Conservation (phyloP, 2,797 vertebrate genomes). For the Notamacropus eugenii region DNA sequence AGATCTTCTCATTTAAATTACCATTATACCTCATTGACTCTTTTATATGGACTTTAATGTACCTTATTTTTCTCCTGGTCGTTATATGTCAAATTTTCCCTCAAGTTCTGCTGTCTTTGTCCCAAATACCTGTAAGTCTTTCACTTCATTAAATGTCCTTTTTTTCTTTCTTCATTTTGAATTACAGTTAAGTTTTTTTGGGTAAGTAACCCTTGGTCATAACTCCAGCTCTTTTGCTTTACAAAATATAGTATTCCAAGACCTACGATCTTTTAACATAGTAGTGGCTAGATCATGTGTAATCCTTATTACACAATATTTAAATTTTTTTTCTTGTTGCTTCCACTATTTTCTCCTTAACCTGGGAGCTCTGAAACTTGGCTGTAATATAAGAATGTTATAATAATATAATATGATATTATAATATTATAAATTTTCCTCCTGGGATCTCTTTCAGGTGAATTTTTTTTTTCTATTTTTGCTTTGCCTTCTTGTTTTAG, state of each 20-base stretch:
- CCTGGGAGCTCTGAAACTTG: background rate
- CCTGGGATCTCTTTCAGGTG: background rate
- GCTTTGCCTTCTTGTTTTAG: background rate
- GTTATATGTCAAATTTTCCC: background rate
- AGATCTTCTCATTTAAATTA: no score
- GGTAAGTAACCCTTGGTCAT: background rate
- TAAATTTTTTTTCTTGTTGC: background rate
- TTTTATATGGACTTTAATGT: background rate
- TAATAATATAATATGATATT: no score
- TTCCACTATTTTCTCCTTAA: background rate
- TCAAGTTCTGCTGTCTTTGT: background rate
- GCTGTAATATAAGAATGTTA: background rate
- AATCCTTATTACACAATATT: background rate
- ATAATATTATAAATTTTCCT: no score
- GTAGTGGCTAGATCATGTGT: background rate
- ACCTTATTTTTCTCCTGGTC: background rate
- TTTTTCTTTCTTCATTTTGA: background rate
- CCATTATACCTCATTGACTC: background rate
- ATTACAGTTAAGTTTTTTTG: background rate
- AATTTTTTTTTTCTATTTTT: background rate
- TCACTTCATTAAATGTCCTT: background rate
- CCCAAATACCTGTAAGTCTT: background rate
- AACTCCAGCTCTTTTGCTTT: background rate
- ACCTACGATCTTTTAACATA: background rate
- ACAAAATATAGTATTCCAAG: background rate